These are phyloP conservation scores for Tetranychus cinnabarinus DNA, from an alignment of 1,140 invertebrate genomes.

Conservation along the genomic window DNA sequence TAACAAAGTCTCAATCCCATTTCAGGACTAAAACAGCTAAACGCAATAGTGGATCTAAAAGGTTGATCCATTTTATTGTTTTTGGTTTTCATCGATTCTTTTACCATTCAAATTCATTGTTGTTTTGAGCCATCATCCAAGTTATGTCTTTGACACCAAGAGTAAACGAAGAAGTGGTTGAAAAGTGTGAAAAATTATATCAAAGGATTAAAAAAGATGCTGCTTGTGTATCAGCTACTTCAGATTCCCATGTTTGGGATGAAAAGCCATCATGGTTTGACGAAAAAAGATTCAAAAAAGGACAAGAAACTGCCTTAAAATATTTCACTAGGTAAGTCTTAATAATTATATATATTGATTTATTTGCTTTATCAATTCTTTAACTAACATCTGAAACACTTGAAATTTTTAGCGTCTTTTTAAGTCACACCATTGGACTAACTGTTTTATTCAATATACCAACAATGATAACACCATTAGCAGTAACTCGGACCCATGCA, in stretches of 20 bases:
- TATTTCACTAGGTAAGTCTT: background rate
- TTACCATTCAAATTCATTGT: no score
- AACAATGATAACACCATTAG: background rate
- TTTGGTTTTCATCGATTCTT: no score
- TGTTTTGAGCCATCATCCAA: no score
- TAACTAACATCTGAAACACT: background rate
- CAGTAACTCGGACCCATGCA: background rate
- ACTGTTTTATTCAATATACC: slow-evolving; percentile 5
- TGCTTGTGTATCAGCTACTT: background rate
- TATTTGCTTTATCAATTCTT: background rate
- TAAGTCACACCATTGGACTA: background rate
- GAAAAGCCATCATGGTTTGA: background rate
- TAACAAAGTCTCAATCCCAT: no score
- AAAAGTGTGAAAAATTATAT: background rate
- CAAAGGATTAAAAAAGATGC: background rate
- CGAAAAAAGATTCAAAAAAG: background rate
- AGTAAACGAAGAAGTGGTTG: background rate
- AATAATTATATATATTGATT: background rate
- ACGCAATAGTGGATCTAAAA: no score
- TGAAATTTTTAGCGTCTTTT: background rate
- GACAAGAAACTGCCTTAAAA: background rate
- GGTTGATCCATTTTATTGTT: no score
- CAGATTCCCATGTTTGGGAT: background rate
- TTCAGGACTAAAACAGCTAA: no score
- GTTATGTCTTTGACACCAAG: background rate